A percentile compares a stretch with the other conserved stretches of the same genome.
These are phyloP conservation scores for Apamea crenata DNA, from an alignment of 2,888 invertebrate genomes.

Conservation along the genomic window DNA sequence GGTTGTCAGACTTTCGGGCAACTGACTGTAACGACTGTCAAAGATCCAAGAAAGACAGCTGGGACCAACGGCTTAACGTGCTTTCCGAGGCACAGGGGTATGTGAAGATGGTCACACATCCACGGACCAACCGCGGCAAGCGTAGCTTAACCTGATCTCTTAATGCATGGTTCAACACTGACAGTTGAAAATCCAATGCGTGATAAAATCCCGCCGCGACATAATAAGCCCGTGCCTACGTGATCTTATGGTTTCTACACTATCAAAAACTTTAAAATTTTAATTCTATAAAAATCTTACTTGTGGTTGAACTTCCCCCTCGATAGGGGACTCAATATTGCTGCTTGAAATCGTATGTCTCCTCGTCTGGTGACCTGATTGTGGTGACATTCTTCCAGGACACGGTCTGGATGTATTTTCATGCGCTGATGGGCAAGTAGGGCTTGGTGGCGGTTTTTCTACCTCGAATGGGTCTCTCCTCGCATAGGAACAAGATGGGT, in stretches of 20 bases:
- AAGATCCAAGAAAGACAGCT: no score
- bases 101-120: no score
- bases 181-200: neutral
- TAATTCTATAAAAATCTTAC: slow-evolving; percentile 22
- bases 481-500: neutral
- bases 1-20: no score
- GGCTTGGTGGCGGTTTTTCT: neutral
- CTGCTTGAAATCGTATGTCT: slow-evolving; percentile 25
- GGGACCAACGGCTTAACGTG: no score
- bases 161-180: neutral
- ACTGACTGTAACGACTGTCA: no score
- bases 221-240: neutral
- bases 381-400: neutral
- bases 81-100: no score
- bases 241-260: neutral
- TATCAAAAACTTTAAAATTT: neutral
- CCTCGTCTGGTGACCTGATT: neutral
- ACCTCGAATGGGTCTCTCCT: neutral
- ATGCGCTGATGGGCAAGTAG: slow-evolving; percentile 7
- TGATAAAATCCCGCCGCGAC: neutral
- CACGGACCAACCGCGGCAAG: no score
- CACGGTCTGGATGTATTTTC: slow-evolving; percentile 12
- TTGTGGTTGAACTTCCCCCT: slow-evolving; percentile 47
- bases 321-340: neutral
- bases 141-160: neutral